Conservation (phyloP, 2,797 vertebrate genomes). For the Tolypeutes matacus region DNA sequence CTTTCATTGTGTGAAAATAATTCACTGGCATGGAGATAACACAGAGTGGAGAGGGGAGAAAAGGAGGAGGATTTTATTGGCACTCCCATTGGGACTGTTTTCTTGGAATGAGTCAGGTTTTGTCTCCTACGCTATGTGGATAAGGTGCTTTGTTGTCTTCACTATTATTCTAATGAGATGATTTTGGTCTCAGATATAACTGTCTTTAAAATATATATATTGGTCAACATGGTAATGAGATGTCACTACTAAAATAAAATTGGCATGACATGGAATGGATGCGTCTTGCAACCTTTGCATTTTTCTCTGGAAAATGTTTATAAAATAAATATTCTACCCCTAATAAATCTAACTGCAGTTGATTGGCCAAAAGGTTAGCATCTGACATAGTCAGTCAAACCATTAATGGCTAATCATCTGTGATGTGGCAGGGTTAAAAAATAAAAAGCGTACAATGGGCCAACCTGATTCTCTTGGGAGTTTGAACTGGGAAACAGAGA, state of each 20-base stretch:
- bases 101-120: slow-evolving; percentile 73
- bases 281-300: slow-evolving; percentile 23
- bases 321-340: slow-evolving; percentile 11
- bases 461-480: background rate
- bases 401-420: background rate
- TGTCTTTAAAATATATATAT: slow-evolving; percentile 73
- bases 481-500: slow-evolving; percentile 4
- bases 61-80: slow-evolving; percentile 60
- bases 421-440: background rate
- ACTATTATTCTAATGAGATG: slow-evolving; percentile 71
- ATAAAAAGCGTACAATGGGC: background rate
- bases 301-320: slow-evolving; percentile 57
- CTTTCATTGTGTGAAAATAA: background rate
- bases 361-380: background rate
- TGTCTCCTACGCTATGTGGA: slow-evolving; percentile 56
- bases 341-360: background rate
- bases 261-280: background rate
- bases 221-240: slow-evolving; percentile 67
- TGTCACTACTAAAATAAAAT: slow-evolving; percentile 7
- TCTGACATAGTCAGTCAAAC: background rate
- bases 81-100: slow-evolving; percentile 63
- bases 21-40: slow-evolving; percentile 64
- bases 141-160: slow-evolving; percentile 76
- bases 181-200: slow-evolving; percentile 73
- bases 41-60: background rate